Evolutionary conservation across 2,888 invertebrate species (phyloP).

Genomic region (Morpho deidamia): DNA sequence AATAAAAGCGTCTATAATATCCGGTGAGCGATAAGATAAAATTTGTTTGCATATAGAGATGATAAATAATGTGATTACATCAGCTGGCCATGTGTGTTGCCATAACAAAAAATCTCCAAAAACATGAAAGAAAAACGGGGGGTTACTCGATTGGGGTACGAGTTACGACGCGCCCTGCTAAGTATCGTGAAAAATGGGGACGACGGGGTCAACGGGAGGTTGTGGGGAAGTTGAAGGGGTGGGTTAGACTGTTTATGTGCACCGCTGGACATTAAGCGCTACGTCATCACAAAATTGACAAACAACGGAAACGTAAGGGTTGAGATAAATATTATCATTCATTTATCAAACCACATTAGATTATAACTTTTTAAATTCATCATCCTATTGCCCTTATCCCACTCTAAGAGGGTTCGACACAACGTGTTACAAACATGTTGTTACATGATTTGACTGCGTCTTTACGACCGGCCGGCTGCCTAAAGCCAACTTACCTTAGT

Average conservation of each 20-base stretch:
- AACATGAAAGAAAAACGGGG: slow-evolving; percentile 47
- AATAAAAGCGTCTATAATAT: slow-evolving; percentile 1
- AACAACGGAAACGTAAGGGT: slow-evolving; percentile 38
- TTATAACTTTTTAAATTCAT: too few relatives aligned
- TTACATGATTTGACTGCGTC: too few relatives aligned
- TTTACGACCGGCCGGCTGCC: too few relatives aligned
- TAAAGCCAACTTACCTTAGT: too few relatives aligned
- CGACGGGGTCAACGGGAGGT: slow-evolving; percentile 29
- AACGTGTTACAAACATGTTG: too few relatives aligned
- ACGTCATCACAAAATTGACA: slow-evolving; percentile 65
- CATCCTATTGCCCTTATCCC: too few relatives aligned
- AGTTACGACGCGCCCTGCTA: slow-evolving; percentile 40
- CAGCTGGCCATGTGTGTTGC: slow-evolving; percentile 59
- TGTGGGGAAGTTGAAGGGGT: slow-evolving; percentile 14
- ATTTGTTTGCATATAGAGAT: not conserved
- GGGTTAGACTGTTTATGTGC: slow-evolving; percentile 57
- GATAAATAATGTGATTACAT: slow-evolving; percentile 29
- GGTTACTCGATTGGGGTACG: slow-evolving; percentile 35
- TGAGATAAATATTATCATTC: too few relatives aligned
- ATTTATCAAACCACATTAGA: too few relatives aligned
- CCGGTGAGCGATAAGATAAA: slow-evolving; percentile 3
- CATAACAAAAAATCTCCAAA: slow-evolving; percentile 53
- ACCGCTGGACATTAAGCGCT: slow-evolving; percentile 53
- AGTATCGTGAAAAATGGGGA: slow-evolving; percentile 61
- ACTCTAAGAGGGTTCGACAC: too few relatives aligned